phyloP scores from a whole-genome alignment of 1,140 invertebrate species.

The Meloidogyne chitwoodi region DNA sequence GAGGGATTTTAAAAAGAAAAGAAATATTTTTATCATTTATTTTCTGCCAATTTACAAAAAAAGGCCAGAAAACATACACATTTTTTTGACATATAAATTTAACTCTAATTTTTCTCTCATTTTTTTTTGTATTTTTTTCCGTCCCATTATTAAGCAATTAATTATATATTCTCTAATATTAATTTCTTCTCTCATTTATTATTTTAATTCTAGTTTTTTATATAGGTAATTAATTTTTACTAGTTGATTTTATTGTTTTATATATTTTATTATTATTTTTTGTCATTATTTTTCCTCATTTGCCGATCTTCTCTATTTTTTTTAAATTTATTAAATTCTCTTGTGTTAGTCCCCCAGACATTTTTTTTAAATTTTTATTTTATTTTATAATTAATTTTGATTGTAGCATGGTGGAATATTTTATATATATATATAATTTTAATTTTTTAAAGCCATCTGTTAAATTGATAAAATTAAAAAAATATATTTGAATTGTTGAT shows the following conservation, averaged over 20 bases:
- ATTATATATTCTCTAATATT: no score
- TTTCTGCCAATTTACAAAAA: no score
- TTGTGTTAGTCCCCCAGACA: background rate
- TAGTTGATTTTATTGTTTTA: background rate
- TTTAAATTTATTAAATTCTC: background rate
- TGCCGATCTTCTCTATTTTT: background rate
- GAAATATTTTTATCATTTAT: background rate
- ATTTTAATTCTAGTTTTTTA: no score
- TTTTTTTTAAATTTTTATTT: background rate
- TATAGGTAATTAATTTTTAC: background rate
- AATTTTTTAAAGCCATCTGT: no score
- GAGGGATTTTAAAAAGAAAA: conserved; percentile 56
- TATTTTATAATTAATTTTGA: background rate
- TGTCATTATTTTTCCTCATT: background rate
- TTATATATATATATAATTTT: no score
- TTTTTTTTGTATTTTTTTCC: background rate
- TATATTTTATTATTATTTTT: background rate
- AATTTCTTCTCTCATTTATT: no score
- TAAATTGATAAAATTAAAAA: no score
- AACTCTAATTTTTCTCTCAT: background rate
- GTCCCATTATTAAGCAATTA: background rate
- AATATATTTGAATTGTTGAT: no score
- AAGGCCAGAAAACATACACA: no score
- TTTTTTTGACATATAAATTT: background rate
- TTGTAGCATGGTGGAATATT: no score